Evolutionary conservation across 2,797 vertebrate species (phyloP).

Genomic region (Phyllotis vaccarum): DNA sequence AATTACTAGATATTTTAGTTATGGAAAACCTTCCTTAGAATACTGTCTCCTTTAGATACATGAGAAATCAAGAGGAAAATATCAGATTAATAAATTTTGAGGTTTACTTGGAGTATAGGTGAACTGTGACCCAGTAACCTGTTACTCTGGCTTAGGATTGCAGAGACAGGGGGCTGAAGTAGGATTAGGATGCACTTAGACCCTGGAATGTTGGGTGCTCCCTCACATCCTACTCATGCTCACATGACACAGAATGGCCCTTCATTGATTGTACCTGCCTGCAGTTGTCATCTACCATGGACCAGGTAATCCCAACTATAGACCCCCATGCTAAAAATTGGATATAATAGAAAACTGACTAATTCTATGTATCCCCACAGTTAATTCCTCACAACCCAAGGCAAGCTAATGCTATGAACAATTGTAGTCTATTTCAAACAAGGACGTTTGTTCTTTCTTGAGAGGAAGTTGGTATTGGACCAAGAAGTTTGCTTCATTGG

Average conservation of each 20-base stretch:
- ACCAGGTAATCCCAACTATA: not conserved
- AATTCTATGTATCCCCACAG: not conserved
- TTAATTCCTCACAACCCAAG: not conserved
- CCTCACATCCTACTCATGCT: not conserved
- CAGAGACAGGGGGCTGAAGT: not conserved
- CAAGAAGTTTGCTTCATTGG: not conserved
- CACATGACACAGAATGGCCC: not conserved
- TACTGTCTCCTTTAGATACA: not conserved
- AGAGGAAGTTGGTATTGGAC: not conserved
- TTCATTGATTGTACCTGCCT: no score
- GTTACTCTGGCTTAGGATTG: not conserved
- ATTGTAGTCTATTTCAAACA: not conserved
- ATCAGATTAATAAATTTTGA: not conserved
- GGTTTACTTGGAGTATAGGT: not conserved
- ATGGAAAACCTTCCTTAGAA: not conserved
- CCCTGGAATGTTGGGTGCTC: not conserved
- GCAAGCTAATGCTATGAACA: not conserved
- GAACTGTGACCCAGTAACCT: not conserved
- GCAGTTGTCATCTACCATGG: not conserved
- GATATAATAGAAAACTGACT: not conserved
- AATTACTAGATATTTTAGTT: not conserved
- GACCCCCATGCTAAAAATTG: not conserved
- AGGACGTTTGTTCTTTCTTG: not conserved
- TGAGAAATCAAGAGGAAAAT: not conserved
- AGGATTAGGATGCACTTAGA: accelerated